Conservation (phyloP, 2,888 invertebrate species). For the Aphidius colemani region DNA sequence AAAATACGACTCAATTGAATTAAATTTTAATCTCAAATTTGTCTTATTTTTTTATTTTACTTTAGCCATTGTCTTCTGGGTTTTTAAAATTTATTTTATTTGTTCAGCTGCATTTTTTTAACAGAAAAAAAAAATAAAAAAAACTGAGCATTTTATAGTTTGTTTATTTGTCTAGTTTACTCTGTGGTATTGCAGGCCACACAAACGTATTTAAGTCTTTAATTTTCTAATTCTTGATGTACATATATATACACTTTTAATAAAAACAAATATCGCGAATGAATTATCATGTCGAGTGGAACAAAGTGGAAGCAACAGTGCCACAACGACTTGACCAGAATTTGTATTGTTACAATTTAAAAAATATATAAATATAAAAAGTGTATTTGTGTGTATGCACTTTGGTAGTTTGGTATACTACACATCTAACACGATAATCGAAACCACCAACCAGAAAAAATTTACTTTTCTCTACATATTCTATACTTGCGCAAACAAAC, state of each 20-base stretch:
- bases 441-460: constrained; percentile 27
- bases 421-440: constrained; percentile 27
- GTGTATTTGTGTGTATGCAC: constrained; percentile 7
- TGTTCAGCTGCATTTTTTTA: no score
- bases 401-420: constrained; percentile 18
- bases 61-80: background rate
- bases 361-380: background rate
- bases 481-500: constrained; percentile 8
- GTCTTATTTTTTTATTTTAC: constrained; percentile 26
- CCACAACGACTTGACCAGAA: constrained; percentile 18
- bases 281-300: constrained; percentile 44
- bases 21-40: constrained; percentile 51
- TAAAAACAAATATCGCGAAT: constrained; percentile 38
- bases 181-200: constrained; percentile 3
- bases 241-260: constrained; percentile 5
- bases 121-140: no score
- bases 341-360: background rate
- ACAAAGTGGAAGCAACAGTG: constrained; percentile 32
- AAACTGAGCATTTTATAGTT: no score
- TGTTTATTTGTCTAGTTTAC: no score
- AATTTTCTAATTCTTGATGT: constrained; percentile 49
- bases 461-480: constrained; percentile 22
- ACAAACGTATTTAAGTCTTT: constrained; percentile 48
- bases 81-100: no score
- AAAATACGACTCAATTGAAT: constrained; percentile 41